phyloP scores from a whole-genome alignment of 2,797 vertebrate species.

The Sebastes elongatus region DNA sequence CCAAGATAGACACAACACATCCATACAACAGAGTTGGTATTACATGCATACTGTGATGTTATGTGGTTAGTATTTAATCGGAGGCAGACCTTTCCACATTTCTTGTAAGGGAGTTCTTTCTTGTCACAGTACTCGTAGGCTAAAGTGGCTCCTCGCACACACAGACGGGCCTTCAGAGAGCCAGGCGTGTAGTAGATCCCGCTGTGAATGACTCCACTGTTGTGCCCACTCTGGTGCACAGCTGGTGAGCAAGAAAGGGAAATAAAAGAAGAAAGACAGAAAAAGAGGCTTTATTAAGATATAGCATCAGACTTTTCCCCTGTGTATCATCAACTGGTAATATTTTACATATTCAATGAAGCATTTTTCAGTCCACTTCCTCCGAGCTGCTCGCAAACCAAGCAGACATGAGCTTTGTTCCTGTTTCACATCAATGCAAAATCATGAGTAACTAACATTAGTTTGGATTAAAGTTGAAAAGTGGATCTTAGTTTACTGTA shows the following conservation, averaged over 20 bases:
- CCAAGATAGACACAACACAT: background rate
- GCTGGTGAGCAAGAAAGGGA: conserved; percentile 72
- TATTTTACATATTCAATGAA: background rate
- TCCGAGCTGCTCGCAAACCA: background rate
- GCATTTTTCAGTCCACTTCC: background rate
- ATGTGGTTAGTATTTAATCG: background rate
- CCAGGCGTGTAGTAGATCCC: conserved; percentile 97
- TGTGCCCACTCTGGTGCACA: conserved; percentile 93
- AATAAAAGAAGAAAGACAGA: background rate
- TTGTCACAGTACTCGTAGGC: conserved; percentile 93
- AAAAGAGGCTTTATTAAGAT: background rate
- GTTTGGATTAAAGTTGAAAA: background rate
- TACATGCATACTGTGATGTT: background rate
- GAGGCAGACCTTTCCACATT: conserved; percentile 90
- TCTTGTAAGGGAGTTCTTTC: conserved; percentile 91
- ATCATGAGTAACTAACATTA: background rate
- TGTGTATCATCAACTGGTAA: background rate
- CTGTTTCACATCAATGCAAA: background rate
- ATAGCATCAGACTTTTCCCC: background rate
- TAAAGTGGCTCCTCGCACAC: conserved; percentile 89
- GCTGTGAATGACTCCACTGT: conserved; percentile 98
- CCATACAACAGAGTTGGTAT: background rate
- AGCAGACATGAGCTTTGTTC: background rate
- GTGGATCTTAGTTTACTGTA: background rate
- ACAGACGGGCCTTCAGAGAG: conserved; percentile 94